Conservation (phyloP, 2,797 vertebrate species). For the Hydrophis major region DNA sequence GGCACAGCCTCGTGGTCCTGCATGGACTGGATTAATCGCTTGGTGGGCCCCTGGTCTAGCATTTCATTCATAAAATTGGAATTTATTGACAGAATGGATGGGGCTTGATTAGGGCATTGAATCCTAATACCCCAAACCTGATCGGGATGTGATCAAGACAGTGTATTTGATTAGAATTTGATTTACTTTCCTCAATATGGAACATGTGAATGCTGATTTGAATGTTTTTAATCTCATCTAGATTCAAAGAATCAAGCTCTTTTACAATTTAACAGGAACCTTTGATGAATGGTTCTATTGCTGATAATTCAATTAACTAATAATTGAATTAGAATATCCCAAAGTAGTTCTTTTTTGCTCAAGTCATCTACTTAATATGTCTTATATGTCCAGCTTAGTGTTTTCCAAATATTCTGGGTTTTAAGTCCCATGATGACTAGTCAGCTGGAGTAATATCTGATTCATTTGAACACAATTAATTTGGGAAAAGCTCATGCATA, state of each 20-base stretch:
- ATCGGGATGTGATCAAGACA: neutral
- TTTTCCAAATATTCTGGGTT: neutral
- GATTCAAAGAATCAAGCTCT: neutral
- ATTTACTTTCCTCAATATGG: neutral
- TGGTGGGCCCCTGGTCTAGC: too few species aligned
- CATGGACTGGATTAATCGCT: too few species aligned
- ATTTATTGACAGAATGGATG: neutral
- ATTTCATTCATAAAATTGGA: neutral
- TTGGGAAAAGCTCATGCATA: neutral
- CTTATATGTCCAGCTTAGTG: neutral
- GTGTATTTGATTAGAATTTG: neutral
- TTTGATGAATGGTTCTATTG: neutral
- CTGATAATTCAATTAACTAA: neutral
- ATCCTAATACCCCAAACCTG: neutral
- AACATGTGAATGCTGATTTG: neutral
- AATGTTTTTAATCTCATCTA: neutral
- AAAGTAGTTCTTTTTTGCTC: neutral
- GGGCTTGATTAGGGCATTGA: neutral
- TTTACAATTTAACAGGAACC: neutral
- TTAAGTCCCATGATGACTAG: neutral
- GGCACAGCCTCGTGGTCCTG: too few species aligned
- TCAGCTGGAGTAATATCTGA: neutral
- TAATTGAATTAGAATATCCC: neutral
- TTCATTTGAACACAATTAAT: neutral
- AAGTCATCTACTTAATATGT: neutral